A percentile compares a stretch with the other conserved stretches of the same genome.
phyloP scores from a whole-genome alignment of 2,113 vertebrate species.

The Suncus etruscus region DNA sequence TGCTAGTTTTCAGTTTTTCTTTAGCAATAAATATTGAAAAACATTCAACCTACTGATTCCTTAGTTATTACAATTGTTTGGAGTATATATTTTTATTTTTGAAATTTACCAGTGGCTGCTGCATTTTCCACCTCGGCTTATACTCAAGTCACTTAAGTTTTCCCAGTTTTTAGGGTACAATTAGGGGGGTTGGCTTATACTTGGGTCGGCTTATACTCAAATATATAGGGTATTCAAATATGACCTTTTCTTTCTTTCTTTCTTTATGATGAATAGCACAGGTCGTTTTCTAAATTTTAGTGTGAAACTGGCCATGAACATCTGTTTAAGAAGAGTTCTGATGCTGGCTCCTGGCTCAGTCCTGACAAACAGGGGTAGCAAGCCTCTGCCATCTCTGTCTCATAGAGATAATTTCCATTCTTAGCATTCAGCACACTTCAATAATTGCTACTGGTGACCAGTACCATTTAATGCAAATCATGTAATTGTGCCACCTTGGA shows the following conservation, averaged over 20 bases:
- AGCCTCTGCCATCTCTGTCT: neutral
- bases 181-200: too few relatives aligned
- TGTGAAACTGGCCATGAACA: slow-evolving; percentile 4
- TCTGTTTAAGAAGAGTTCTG: slow-evolving; percentile 45
- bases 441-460: slow-evolving; percentile 13
- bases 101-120: too few relatives aligned
- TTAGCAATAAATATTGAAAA: too few relatives aligned
- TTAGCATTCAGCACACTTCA: slow-evolving; percentile 1
- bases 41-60: too few relatives aligned
- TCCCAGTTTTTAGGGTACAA: too few relatives aligned
- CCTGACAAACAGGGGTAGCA: slow-evolving; percentile 2
- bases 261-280: slow-evolving; percentile 6
- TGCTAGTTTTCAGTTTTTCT: too few relatives aligned
- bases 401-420: slow-evolving; percentile 27
- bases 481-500: slow-evolving; percentile 47
- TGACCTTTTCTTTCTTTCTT: slow-evolving; percentile 56
- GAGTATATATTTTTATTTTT: too few relatives aligned
- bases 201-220: too few relatives aligned
- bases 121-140: too few relatives aligned
- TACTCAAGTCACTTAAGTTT: too few relatives aligned
- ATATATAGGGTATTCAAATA: slow-evolving; percentile 38
- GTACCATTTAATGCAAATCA: neutral
- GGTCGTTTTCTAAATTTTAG: slow-evolving; percentile 47
- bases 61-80: too few relatives aligned
- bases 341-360: slow-evolving; percentile 38